Evolutionary conservation across 2,888 invertebrate genomes (phyloP).

Genomic region (Syrista parreyssii): DNA sequence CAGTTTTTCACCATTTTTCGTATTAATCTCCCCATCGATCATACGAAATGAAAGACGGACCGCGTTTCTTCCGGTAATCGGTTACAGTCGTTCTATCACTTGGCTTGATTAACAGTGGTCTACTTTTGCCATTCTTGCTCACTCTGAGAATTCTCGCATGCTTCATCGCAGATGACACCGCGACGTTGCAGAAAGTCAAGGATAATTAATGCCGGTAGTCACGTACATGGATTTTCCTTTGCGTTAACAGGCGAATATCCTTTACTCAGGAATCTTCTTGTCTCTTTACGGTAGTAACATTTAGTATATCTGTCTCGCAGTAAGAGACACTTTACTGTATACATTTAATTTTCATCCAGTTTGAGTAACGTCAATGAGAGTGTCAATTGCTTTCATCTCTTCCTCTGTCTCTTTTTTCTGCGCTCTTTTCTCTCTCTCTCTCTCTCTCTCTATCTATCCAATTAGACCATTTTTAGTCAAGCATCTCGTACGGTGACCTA

Average conservation of each 20-base stretch:
- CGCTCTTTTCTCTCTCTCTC: conserved; percentile 11
- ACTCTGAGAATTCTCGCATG: not conserved
- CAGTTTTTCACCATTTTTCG: no score
- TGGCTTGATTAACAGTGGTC: not conserved
- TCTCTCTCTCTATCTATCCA: conserved; percentile 7
- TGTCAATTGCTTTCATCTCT: not conserved
- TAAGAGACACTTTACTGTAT: not conserved
- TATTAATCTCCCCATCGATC: not conserved
- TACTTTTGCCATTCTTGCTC: not conserved
- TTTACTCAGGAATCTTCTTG: not conserved
- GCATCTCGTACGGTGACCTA: not conserved
- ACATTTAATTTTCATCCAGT: not conserved
- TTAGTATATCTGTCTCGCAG: not conserved
- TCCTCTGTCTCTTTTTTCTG: not conserved
- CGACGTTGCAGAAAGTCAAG: no score
- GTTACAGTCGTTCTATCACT: not conserved
- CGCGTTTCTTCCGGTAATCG: not conserved
- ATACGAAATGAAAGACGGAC: not conserved
- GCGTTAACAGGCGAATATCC: not conserved
- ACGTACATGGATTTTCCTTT: not conserved
- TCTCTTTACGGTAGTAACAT: not conserved
- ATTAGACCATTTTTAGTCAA: not conserved
- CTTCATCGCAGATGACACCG: not conserved
- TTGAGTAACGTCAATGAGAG: not conserved
- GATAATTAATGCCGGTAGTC: not conserved